Evolutionary conservation across 2,113 vertebrate species (phyloP).

Genomic region (Dermatemys mawii): DNA sequence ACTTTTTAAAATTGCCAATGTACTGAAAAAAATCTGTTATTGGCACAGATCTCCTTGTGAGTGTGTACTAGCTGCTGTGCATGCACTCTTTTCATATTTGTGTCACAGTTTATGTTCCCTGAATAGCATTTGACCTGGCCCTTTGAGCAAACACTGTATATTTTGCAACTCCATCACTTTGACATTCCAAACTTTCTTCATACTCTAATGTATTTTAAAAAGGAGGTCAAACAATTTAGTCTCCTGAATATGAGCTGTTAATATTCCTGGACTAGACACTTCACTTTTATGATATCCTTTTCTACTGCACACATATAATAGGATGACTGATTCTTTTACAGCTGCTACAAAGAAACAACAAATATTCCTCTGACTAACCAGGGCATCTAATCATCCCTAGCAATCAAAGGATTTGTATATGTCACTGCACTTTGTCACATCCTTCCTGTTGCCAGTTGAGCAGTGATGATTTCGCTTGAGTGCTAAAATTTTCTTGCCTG

Average conservation of each 20-base stretch:
- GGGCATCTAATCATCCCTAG: constrained; percentile 37
- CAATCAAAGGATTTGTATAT: constrained; percentile 69
- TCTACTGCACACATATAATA: background rate
- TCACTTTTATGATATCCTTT: background rate
- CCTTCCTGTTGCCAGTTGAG: constrained; percentile 40
- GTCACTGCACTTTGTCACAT: constrained; percentile 63
- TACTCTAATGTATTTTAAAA: background rate
- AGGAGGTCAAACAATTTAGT: background rate
- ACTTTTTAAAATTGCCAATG: background rate
- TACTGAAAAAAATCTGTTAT: background rate
- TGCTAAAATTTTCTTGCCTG: constrained; percentile 39
- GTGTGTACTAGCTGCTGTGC: background rate
- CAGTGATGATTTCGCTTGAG: background rate
- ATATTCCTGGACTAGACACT: background rate
- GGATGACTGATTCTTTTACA: background rate
- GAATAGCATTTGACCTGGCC: background rate
- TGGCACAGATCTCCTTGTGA: background rate
- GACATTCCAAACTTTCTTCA: background rate
- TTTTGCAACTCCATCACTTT: background rate
- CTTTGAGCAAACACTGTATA: background rate
- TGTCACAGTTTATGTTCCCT: background rate
- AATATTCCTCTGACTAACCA: constrained; percentile 1
- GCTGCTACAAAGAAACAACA: constrained; percentile 18
- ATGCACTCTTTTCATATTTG: background rate
- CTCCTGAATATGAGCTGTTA: background rate